These are phyloP conservation scores for Cathartes aura DNA, from an alignment of 2,113 vertebrate species.

Conservation along the genomic window DNA sequence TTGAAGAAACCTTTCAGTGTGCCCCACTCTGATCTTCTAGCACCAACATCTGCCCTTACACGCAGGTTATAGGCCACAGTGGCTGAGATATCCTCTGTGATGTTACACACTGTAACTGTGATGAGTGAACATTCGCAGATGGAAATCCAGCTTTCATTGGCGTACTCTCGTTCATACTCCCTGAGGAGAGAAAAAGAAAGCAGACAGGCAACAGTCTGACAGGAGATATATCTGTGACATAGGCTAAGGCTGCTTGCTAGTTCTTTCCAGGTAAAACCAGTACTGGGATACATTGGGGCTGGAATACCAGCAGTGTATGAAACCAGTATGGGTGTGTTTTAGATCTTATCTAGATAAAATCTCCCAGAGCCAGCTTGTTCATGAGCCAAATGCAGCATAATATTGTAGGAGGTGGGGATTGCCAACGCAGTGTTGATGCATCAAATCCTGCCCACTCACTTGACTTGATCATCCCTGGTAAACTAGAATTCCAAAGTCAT, in stretches of 20 bases:
- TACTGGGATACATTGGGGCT: not conserved
- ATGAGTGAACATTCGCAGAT: slow-evolving; percentile 55
- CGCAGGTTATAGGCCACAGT: slow-evolving; percentile 69
- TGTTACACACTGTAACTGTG: slow-evolving; percentile 39
- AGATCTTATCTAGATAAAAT: not conserved
- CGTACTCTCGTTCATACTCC: slow-evolving; percentile 71
- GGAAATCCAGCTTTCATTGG: slow-evolving; percentile 72
- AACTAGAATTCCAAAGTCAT: not conserved
- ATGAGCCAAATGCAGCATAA: not conserved
- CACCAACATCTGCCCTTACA: slow-evolving; percentile 34
- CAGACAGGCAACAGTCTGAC: not conserved
- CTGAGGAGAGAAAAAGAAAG: slow-evolving; percentile 9
- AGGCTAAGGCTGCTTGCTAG: not conserved
- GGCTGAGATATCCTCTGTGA: slow-evolving; percentile 75
- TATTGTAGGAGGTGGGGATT: not conserved
- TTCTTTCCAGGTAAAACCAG: not conserved
- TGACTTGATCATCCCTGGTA: not conserved
- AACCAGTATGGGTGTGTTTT: not conserved
- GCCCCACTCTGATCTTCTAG: slow-evolving; percentile 60
- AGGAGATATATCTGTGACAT: rapidly evolving
- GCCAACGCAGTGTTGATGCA: not conserved
- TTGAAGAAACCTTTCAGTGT: slow-evolving; percentile 66
- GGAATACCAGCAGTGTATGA: not conserved
- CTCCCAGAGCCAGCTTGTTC: not conserved
- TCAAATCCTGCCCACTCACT: not conserved